These are phyloP conservation scores for Pyralis farinalis DNA, from an alignment of 2,888 invertebrate species.

Conservation along the genomic window DNA sequence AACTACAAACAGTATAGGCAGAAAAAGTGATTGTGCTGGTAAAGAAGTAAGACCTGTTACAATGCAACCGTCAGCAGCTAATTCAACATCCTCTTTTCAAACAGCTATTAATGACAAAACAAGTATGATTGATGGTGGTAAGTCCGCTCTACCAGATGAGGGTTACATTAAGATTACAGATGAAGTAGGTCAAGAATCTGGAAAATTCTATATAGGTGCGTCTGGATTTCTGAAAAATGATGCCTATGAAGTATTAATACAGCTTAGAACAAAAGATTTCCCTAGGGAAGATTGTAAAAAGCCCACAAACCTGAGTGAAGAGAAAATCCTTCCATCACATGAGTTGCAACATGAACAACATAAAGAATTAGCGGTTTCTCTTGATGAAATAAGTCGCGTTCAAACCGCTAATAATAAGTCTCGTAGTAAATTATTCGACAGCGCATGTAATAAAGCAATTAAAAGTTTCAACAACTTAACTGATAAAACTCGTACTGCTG, in stretches of 20 bases:
- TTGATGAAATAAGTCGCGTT: too few relatives aligned
- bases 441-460: too few relatives aligned
- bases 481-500: too few relatives aligned
- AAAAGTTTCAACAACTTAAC: too few relatives aligned
- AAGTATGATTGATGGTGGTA: slow-evolving; percentile 3
- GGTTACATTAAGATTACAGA: slow-evolving; percentile 52
- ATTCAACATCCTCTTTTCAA: slow-evolving; percentile 47
- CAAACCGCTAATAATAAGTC: too few relatives aligned
- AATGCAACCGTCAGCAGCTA: slow-evolving; percentile 30
- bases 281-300: slow-evolving; percentile 18
- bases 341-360: background rate
- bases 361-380: background rate
- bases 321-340: slow-evolving; percentile 10
- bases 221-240: slow-evolving; percentile 59
- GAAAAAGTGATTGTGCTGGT: slow-evolving; percentile 15
- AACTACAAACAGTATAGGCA: slow-evolving; percentile 1
- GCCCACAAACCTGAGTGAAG: slow-evolving; percentile 12
- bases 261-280: slow-evolving; percentile 58
- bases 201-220: slow-evolving; percentile 64
- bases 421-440: too few relatives aligned
- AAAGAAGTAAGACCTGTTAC: slow-evolving; percentile 13
- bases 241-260: slow-evolving; percentile 68
- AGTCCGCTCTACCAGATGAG: slow-evolving; percentile 27
- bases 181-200: slow-evolving; percentile 46
- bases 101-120: slow-evolving; percentile 40